Base-by-base conservation (phyloP, 2,113 vertebrate species). In the Clinocottus analis region DNA sequence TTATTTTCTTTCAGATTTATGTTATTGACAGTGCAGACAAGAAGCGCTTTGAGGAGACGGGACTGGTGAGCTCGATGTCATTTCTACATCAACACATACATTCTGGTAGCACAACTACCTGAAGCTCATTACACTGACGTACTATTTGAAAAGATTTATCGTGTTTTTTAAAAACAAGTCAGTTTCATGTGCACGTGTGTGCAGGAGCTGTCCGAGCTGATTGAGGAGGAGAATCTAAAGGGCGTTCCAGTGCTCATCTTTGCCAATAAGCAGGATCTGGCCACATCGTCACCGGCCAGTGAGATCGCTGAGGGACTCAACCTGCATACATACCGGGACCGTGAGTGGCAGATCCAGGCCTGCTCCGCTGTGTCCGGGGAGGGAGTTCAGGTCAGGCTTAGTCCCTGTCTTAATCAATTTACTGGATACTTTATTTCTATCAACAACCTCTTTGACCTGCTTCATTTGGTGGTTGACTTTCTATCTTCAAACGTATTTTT, bases 321-420 rank as follows among this genome's bases (percentile, higher is more conserved):
- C 91, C 93, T 97, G 59, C 96, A 97, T 72, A 96, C 94, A 0
- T 97, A 96, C 88, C 90, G 95, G 35, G 96, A 97, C 82, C 91
- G 96, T 0, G 93, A 95, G 82, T 97, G 96, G 96, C 96, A 97
- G 94, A 97, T 97, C 79, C 96, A 97, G 86, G 96, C 96, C 82
- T 98, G 96, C 89, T 97, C 96, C 0, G 96, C 96, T 23, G 82
- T 97, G 75, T 96, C 96, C 35, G 95, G 96, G 39, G 96, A 97
- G 90, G 96, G 96, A 67, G 96, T 97, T 59, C 96, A 97, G 96
- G 96, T 97, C 90, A 77, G 92, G 37, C 31, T 6, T 31, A n/a
- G 49, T 41, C 17, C 17, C 62, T 51, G 1, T 29, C 37, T 45
- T 37, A 19, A 62, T 61, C 66, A 47, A 45, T 55, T 25, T 7